Conservation (phyloP, 1,140 invertebrate genomes). For the Micrasema minimum region DNA sequence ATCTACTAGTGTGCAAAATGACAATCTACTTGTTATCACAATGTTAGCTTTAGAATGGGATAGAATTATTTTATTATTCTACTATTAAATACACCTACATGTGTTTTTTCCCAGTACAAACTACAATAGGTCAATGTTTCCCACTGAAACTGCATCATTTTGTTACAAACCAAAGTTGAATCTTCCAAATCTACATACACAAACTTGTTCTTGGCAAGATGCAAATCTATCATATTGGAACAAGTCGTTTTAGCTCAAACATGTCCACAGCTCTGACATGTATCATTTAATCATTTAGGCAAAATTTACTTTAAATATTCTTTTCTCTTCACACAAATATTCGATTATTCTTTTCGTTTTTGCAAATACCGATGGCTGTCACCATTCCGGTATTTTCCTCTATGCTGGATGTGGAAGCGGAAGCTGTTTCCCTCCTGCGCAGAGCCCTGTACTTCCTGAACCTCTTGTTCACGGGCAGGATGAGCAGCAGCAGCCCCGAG, state of each 20-base stretch:
- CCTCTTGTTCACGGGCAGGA: conserved; percentile 69
- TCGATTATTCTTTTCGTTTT: conserved; percentile 44
- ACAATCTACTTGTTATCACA: conserved; percentile 32
- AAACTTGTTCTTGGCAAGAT: no score
- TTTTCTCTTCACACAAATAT: conserved; percentile 47
- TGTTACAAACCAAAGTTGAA: no score
- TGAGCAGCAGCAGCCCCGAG: conserved; percentile 82
- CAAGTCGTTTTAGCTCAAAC: no score
- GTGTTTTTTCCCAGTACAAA: neutral
- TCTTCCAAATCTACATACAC: no score
- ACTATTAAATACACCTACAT: conserved; percentile 5
- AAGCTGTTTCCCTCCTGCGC: conserved; percentile 30
- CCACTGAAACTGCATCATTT: no score
- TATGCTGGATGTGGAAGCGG: conserved; percentile 41
- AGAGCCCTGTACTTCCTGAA: conserved; percentile 56
- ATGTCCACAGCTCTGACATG: no score
- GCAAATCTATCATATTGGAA: no score
- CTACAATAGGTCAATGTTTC: neutral
- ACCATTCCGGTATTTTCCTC: conserved; percentile 37
- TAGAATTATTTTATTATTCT: neutral
- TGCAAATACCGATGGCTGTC: conserved; percentile 43
- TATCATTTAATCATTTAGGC: no score
- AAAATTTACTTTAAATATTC: no score
- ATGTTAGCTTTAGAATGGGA: conserved; percentile 26
- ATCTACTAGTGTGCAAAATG: conserved; percentile 11